Evolutionary conservation across 2,797 vertebrate genomes (phyloP).

Genomic region (Trachops cirrhosus): DNA sequence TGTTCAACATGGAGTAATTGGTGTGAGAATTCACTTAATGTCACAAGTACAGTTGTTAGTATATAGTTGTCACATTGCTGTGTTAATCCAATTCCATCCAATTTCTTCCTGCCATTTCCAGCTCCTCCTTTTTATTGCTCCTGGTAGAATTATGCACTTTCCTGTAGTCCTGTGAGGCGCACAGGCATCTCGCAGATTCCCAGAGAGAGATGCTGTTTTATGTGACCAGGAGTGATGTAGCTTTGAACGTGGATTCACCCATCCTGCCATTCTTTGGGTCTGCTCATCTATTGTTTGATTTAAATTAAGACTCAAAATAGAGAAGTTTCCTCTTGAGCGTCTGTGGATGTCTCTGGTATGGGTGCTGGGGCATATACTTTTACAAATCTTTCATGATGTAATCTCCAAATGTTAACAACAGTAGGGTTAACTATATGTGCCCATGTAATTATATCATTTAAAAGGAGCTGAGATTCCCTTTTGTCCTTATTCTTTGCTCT

Average conservation of each 20-base stretch:
- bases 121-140: not conserved
- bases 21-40: not conserved
- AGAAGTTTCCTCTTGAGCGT: not conserved
- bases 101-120: not conserved
- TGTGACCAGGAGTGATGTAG: accelerated
- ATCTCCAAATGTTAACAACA: not conserved
- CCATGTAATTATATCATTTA: not conserved
- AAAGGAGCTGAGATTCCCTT: not conserved
- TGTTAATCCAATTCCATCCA: accelerated
- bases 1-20: not conserved
- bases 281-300: not conserved
- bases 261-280: not conserved
- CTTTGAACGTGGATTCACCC: accelerated
- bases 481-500: not conserved
- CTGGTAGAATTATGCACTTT: not conserved
- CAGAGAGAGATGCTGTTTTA: not conserved
- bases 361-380: not conserved
- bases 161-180: not conserved
- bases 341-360: not conserved
- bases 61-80: accelerated
- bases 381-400: not conserved
- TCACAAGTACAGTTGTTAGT: not conserved
- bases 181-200: not conserved
- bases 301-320: not conserved
- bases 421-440: not conserved